Conservation (phyloP, 2,113 vertebrate species). For the Elephas maximus region DNA sequence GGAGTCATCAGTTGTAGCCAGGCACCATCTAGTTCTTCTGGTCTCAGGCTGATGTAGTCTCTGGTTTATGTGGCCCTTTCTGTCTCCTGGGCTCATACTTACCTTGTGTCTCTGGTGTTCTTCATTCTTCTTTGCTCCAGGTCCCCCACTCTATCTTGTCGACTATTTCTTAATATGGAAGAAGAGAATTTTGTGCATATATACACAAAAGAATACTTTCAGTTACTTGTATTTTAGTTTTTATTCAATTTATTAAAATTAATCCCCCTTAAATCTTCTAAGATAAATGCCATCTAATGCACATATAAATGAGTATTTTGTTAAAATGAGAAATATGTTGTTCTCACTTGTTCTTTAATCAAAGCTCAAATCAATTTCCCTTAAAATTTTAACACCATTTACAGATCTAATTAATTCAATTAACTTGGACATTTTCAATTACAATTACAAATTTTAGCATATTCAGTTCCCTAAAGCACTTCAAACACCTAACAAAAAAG, state of each 20-base stretch:
- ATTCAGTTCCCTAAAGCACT: slow-evolving; percentile 35
- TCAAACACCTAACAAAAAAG: slow-evolving; percentile 53
- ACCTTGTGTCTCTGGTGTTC: too few species aligned
- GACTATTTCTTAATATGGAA: neutral
- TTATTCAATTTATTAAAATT: slow-evolving; percentile 44
- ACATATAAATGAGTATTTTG: slow-evolving; percentile 23
- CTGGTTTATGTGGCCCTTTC: too few species aligned
- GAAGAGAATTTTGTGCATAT: neutral
- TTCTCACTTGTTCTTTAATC: slow-evolving; percentile 27
- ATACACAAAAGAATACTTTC: neutral
- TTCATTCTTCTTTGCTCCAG: too few species aligned
- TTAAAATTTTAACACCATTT: slow-evolving; percentile 52
- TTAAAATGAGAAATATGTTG: slow-evolving; percentile 5
- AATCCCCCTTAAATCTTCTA: slow-evolving; percentile 25
- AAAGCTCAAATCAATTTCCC: slow-evolving; percentile 43
- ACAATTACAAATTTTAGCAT: slow-evolving; percentile 44
- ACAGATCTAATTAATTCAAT: slow-evolving; percentile 44
- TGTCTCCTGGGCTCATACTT: too few species aligned
- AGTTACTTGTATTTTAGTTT: neutral
- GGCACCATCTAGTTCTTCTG: too few species aligned
- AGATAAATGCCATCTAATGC: slow-evolving; percentile 1
- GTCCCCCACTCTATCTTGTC: neutral
- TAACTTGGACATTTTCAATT: slow-evolving; percentile 47
- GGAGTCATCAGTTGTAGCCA: too few species aligned
- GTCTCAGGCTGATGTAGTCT: too few species aligned